Conservation (phyloP, 2,888 invertebrate species). For the Pristionchus entomophagus region DNA sequence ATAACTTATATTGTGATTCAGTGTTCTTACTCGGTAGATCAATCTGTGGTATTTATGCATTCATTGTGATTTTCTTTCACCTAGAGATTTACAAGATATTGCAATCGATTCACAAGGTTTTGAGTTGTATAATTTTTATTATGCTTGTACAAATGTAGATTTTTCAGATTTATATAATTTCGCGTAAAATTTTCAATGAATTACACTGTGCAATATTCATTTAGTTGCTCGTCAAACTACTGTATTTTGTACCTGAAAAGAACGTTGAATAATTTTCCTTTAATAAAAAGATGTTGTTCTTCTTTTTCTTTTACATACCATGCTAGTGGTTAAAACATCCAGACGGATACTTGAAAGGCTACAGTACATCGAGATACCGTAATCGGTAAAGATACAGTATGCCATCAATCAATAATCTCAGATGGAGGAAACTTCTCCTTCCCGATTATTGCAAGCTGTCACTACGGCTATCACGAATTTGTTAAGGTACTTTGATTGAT, state of each 20-base stretch:
- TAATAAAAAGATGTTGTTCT: no score
- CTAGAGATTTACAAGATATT: neutral
- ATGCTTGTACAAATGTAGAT: slow-evolving; percentile 10
- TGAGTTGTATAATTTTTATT: neutral
- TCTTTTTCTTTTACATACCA: no score
- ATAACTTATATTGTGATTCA: neutral
- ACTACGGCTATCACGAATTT: slow-evolving; percentile 18
- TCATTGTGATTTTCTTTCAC: neutral
- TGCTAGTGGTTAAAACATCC: no score
- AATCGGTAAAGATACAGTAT: no score
- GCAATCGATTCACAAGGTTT: neutral
- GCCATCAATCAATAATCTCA: no score
- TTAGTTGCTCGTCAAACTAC: no score
- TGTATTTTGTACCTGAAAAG: no score
- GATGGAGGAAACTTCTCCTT: slow-evolving; percentile 14
- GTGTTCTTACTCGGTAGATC: neutral
- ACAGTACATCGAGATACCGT: no score
- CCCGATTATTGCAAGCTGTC: neutral
- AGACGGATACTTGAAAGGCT: no score
- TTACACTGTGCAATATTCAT: no score
- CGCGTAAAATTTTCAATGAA: no score
- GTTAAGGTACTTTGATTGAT: neutral
- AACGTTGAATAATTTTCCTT: no score
- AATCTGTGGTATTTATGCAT: neutral
- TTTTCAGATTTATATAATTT: neutral